These are phyloP conservation scores for Epicauta chinensis DNA, from an alignment of 1,140 invertebrate genomes.

Conservation along the genomic window DNA sequence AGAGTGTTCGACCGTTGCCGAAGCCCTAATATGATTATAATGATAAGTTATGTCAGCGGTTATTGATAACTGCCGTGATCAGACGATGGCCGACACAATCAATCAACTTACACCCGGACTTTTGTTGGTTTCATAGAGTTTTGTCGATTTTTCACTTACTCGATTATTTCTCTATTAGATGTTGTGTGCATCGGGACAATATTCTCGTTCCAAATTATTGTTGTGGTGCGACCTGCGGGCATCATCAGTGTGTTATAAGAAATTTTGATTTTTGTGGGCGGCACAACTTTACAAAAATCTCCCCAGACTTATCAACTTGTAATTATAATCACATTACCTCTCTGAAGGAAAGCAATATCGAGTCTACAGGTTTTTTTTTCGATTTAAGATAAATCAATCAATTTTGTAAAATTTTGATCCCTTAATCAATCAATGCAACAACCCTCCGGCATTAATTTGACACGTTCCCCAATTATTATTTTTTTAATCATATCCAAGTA, in stretches of 20 bases:
- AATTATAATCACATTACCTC: constrained; percentile 37
- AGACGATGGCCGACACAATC: constrained; percentile 22
- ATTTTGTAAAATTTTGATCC: too few relatives aligned
- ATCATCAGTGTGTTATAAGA: constrained; percentile 25
- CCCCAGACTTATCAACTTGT: constrained; percentile 32
- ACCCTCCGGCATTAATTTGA: too few relatives aligned
- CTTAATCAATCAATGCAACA: too few relatives aligned
- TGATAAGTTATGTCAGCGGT: constrained; percentile 31
- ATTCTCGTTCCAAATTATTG: too few relatives aligned
- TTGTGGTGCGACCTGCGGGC: constrained; percentile 16
- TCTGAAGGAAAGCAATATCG: too few relatives aligned
- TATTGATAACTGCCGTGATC: constrained; percentile 32
- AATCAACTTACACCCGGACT: constrained; percentile 21
- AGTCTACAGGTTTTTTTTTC: too few relatives aligned
- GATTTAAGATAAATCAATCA: too few relatives aligned
- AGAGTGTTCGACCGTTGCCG: constrained; percentile 22
- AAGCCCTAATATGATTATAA: constrained; percentile 34
- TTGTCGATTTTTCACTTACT: constrained; percentile 28
- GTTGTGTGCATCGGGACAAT: background rate
- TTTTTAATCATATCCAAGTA: too few relatives aligned
- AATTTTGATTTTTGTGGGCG: constrained; percentile 36
- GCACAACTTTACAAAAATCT: constrained; percentile 21
- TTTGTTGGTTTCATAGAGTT: constrained; percentile 23
- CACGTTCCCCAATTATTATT: too few relatives aligned
- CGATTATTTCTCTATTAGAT: constrained; percentile 25